Conservation (phyloP, 2,888 invertebrate genomes). For the Listrodromus nycthemerus region DNA sequence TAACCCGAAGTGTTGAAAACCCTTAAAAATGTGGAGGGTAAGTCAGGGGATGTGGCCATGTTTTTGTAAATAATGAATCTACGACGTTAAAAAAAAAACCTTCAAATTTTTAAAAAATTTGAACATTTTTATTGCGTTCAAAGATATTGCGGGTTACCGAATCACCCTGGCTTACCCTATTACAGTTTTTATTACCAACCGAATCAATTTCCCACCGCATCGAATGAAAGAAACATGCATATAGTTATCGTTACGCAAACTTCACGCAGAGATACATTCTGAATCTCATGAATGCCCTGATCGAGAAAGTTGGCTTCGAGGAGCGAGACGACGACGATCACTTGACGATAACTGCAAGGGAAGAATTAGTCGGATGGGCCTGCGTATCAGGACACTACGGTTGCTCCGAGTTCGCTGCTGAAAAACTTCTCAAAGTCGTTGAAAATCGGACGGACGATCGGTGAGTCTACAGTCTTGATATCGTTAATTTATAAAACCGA, state of each 20-base stretch:
- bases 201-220: neutral
- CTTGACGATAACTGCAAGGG: constrained; percentile 74
- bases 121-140: too few relatives aligned
- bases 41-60: too few relatives aligned
- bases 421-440: constrained; percentile 43
- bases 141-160: too few relatives aligned
- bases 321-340: constrained; percentile 73
- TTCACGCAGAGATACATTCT: constrained; percentile 74
- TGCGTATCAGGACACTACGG: constrained; percentile 81
- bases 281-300: constrained; percentile 75
- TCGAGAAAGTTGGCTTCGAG: constrained; percentile 74
- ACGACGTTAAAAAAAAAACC: too few relatives aligned
- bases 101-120: too few relatives aligned
- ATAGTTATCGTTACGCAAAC: neutral
- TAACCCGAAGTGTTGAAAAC: too few relatives aligned
- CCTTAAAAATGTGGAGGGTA: too few relatives aligned
- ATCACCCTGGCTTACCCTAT: too few relatives aligned
- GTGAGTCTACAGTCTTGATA: constrained; percentile 42
- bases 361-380: constrained; percentile 79
- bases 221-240: neutral
- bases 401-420: constrained; percentile 79
- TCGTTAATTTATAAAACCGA: neutral
- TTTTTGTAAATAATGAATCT: too few relatives aligned
- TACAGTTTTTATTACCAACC: too few relatives aligned
- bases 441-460: constrained; percentile 53